These are phyloP conservation scores for Drosophila quasianomalipes DNA, from an alignment of 2,888 invertebrate genomes.

Conservation along the genomic window DNA sequence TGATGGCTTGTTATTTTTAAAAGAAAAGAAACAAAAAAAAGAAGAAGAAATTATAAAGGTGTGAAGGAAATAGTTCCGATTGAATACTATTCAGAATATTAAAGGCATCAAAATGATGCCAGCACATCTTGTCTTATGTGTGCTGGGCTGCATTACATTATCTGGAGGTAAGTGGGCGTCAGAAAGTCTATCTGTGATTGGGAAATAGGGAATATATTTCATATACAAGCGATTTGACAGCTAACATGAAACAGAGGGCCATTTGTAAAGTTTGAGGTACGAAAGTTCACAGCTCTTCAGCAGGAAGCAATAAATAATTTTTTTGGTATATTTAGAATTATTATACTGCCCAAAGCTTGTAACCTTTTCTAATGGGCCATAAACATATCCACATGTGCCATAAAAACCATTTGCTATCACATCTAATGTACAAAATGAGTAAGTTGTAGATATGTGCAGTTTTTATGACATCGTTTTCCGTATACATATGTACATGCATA, in stretches of 20 bases:
- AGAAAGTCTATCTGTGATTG: constrained; percentile 18
- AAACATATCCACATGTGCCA: constrained; percentile 36
- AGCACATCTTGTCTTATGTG: constrained; percentile 63
- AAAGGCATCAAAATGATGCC: constrained; percentile 60
- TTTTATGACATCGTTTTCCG: constrained; percentile 29
- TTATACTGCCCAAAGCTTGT: constrained; percentile 8
- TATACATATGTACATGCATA: neutral
- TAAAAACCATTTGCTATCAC: constrained; percentile 48
- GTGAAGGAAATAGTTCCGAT: constrained; percentile 37
- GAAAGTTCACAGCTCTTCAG: constrained; percentile 1
- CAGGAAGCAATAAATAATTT: constrained; percentile 23
- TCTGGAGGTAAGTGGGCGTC: constrained; percentile 62
- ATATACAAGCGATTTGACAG: constrained; percentile 23
- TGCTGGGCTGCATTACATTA: constrained; percentile 65
- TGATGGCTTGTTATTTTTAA: constrained; percentile 55
- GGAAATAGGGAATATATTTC: constrained; percentile 9
- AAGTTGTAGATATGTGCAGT: constrained; percentile 27
- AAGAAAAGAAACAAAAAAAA: constrained; percentile 27
- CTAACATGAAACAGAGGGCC: neutral
- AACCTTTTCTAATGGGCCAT: constrained; percentile 28
- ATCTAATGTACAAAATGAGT: constrained; percentile 36
- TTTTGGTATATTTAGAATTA: constrained; percentile 7
- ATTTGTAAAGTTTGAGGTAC: constrained; percentile 12
- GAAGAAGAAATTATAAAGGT: constrained; percentile 49
- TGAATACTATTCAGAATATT: constrained; percentile 26